Base-by-base conservation (phyloP, 37 sponge, comb jelly and placozoan genomes). In the Oopsacas minuta region DNA sequence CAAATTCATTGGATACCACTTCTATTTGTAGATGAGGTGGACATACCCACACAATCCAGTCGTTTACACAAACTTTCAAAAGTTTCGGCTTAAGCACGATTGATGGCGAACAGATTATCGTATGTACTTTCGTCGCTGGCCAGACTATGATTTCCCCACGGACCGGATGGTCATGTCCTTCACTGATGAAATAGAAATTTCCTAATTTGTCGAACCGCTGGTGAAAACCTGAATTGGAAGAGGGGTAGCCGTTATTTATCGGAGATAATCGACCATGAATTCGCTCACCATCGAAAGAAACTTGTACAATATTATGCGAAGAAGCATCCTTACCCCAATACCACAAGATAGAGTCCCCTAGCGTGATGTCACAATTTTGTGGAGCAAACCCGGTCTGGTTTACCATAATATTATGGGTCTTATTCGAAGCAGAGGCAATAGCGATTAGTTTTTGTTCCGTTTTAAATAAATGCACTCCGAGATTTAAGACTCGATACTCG, bases 131-230 rank as follows among this genome's bases (percentile, higher is more conserved):
- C 28, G 17, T 25, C 28, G 7, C 1, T 5, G 75, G 75, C 75
- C 75, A 61, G 28, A 61, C 75, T 20, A 61, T 12, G 30, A 61
- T 61, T 61, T 61, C 75, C 5, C 75, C 75, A 32, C 75, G 22
- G 17, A 61, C 75, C 28, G 75, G 30, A 32, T 61, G 32, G 28
- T n/a, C 30, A 61, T 61, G 75, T 3, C 75, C 75, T n/a, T 61
- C 75, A n/a, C 75, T 61, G 30, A 61, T 61, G 75, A 32, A 61
- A 61, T 61, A 61, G 28, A 32, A 61, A 61, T 61, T 61, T 3
- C 75, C 75, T 32, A 61, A 25, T n/a, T 61, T 61, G 7, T 61
- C 75, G 28, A 61, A 61, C 75, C 28, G 75, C 22, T 61, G 20
- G 30, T 61, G 22, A 34, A 61, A 61, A 25, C 75, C 75, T 32